Percentiles rank a stretch among this genome's conserved stretches.
Evolutionary conservation across 2,888 invertebrate genomes (phyloP).

Genomic region (Ashinkailepas kermadecensis): DNA sequence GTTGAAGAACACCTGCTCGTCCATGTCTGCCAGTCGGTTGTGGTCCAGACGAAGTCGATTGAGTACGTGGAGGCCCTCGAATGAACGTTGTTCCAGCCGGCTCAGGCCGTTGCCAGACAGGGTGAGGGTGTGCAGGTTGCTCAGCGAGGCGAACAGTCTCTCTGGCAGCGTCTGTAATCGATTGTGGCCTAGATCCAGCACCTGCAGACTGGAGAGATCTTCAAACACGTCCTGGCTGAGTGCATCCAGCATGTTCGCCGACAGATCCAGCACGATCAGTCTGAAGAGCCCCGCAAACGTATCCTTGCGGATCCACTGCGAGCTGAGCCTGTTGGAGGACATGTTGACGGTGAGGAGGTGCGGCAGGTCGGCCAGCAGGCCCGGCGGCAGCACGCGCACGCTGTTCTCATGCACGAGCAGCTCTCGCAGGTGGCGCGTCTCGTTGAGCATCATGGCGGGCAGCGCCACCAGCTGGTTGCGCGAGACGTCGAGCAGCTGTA

Average conservation of each 20-base stretch:
- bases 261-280: constrained; percentile 75
- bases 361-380: constrained; percentile 74
- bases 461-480: constrained; percentile 72
- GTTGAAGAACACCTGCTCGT: constrained; percentile 81
- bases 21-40: constrained; percentile 72
- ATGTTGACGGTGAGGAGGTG: constrained; percentile 73
- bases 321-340: constrained; percentile 76
- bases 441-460: constrained; percentile 68
- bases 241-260: constrained; percentile 70
- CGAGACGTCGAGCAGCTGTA: constrained; percentile 76
- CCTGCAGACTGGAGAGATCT: constrained; percentile 76
- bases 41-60: constrained; percentile 76
- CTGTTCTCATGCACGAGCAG: constrained; percentile 87
- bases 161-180: constrained; percentile 72
- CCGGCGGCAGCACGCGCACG: constrained; percentile 73
- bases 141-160: constrained; percentile 82
- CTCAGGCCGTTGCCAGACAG: constrained; percentile 78
- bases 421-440: constrained; percentile 56
- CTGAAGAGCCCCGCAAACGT: constrained; percentile 83
- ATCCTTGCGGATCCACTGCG: constrained; percentile 70
- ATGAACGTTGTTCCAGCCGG: constrained; percentile 72
- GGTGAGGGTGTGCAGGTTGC: constrained; percentile 80
- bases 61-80: constrained; percentile 80
- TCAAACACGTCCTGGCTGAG: constrained; percentile 75
- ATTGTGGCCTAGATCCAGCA: constrained; percentile 76